Conservation (phyloP, 2,888 invertebrate genomes). For the Drosophila emarginata region DNA sequence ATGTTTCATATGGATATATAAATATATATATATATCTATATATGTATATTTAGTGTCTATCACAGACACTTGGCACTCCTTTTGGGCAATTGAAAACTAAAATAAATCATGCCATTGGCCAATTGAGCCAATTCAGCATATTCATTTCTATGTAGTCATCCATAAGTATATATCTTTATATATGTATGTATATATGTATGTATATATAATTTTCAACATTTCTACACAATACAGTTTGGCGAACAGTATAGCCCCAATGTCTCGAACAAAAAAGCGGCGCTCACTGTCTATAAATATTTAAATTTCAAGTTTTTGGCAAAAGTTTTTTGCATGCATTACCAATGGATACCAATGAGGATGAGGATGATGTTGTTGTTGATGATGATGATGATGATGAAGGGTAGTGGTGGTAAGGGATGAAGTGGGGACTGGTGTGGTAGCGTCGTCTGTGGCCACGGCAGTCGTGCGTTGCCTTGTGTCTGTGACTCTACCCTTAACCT, state of each 20-base stretch:
- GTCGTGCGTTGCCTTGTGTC: conserved; percentile 47
- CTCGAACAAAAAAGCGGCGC: neutral
- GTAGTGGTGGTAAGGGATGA: neutral
- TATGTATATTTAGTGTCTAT: neutral
- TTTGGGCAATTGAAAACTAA: conserved; percentile 42
- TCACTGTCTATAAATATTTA: conserved; percentile 77
- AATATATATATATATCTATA: too few species aligned
- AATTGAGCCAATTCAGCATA: conserved; percentile 80
- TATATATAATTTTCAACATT: conserved; percentile 24
- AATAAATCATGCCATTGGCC: conserved; percentile 81
- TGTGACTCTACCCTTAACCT: conserved; percentile 11
- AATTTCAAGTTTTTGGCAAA: conserved; percentile 75
- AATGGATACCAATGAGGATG: neutral
- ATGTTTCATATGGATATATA: neutral
- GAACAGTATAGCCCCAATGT: neutral
- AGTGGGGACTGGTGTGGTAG: neutral
- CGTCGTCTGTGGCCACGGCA: conserved; percentile 41
- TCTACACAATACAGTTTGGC: conserved; percentile 41
- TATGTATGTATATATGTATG: conserved; percentile 3
- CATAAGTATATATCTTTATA: neutral
- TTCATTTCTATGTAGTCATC: conserved; percentile 33
- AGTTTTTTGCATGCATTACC: conserved; percentile 78
- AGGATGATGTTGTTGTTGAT: too few species aligned
- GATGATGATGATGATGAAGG: neutral
- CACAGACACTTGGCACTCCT: conserved; percentile 32